These are phyloP conservation scores for Dexiosoma caninum DNA, from an alignment of 2,888 invertebrate species.

Conservation along the genomic window DNA sequence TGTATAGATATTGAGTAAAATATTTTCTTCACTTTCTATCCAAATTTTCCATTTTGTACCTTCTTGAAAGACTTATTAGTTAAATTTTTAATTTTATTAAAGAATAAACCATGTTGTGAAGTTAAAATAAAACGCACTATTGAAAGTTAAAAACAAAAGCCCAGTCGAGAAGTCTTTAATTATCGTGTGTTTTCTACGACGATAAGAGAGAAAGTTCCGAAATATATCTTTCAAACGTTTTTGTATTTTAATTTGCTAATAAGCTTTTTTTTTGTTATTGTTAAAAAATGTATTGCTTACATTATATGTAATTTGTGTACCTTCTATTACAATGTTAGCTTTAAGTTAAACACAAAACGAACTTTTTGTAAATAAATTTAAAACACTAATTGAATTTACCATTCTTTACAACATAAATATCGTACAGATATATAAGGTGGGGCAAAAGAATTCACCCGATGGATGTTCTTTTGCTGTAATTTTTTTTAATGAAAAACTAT, in stretches of 20 bases:
- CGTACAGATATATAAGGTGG: no score
- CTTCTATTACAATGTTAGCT: conserved; percentile 32
- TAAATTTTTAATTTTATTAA: no score
- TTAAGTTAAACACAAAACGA: conserved; percentile 15
- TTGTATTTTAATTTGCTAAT: conserved; percentile 30
- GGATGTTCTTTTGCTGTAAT: no score
- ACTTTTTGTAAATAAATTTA: neutral
- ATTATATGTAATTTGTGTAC: conserved; percentile 52
- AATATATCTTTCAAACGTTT: conserved; percentile 3
- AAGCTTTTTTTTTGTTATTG: conserved; percentile 7
- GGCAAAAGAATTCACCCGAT: no score
- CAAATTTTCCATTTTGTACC: conserved; percentile 17
- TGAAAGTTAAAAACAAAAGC: neutral
- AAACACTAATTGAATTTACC: neutral
- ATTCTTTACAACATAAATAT: no score
- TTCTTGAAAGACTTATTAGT: neutral
- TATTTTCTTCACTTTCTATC: neutral
- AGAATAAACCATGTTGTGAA: no score
- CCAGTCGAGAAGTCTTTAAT: conserved; percentile 30
- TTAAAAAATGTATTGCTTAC: conserved; percentile 28
- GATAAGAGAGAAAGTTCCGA: conserved; percentile 15
- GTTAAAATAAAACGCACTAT: no score
- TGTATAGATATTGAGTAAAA: conserved; percentile 56
- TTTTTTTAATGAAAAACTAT: no score
- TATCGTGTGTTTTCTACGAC: neutral